These are phyloP conservation scores for Apus apus DNA, from an alignment of 2,113 vertebrate species.

Conservation along the genomic window DNA sequence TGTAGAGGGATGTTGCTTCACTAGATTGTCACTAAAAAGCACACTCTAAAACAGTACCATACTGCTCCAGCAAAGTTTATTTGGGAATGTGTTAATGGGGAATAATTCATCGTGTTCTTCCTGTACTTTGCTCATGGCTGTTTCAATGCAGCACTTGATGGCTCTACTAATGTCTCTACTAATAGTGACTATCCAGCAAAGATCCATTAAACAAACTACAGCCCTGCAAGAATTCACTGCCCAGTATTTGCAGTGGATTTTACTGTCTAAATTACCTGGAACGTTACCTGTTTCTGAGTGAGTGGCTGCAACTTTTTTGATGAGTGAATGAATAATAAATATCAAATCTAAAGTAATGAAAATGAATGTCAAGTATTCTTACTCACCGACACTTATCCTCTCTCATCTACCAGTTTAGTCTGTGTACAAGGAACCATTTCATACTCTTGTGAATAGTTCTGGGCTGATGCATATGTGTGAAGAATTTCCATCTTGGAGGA, in stretches of 20 bases:
- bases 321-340: not conserved
- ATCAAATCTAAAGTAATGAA: not conserved
- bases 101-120: not conserved
- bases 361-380: not conserved
- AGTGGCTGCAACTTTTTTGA: not conserved
- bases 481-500: not conserved
- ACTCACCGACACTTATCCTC: not conserved
- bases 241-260: not conserved
- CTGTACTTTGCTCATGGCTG: not conserved
- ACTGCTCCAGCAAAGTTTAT: not conserved
- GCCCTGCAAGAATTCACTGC: not conserved
- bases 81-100: accelerated
- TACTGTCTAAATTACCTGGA: not conserved
- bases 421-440: not conserved
- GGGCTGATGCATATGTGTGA: not conserved
- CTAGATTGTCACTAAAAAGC: not conserved
- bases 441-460: not conserved
- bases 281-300: not conserved
- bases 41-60: not conserved
- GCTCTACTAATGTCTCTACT: not conserved
- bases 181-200: not conserved
- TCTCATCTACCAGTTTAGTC: not conserved
- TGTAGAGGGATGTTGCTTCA: not conserved
- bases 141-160: not conserved
- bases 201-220: not conserved